Base-by-base conservation (phyloP, 2,888 invertebrate species). In the Dasypolia templi region DNA sequence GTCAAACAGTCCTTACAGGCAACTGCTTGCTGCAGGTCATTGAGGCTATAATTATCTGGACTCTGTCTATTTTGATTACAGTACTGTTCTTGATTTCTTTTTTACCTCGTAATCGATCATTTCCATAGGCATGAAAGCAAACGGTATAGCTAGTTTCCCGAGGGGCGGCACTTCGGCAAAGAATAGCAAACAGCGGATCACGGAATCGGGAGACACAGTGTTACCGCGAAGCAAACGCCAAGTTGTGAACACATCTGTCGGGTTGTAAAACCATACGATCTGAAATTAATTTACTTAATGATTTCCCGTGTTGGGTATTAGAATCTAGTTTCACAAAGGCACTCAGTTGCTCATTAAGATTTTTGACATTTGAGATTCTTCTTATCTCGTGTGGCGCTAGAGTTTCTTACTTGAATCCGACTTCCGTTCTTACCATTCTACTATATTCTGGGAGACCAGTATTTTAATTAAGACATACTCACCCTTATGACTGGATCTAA, bases 401-500 rank as follows among this genome's bases (percentile, higher is more conserved):
- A 26, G 11, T 11, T 46, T 32, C 6, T 56, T 17, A n/a, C 26
- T 71, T 39, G 17, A 17, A 39, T 62, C 22, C 7, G 46, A 39
- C 12, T 44, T 53, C 22, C 1, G 42, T 51, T n/a, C 22, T 42
- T 49, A 6, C 14, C 7, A 17, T 35, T 19, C 19, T 14, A 49
- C 44, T 39, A 39, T 0, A 17, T 26, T 46, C 1, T n/a, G 26
- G 9, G 1, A 32, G 4, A 62, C 7, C n/a, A 26, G 26, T 29
- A 56, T 63, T 22, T 35, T 5, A 35, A 59, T 39, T 7, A 35
- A 22, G 2, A 46, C 22, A 4, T 35, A 49, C 92, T 89, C 86
- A 96, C 96, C 88, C 96, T 90, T 83, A 96, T 94, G 44, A 96
- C 95, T 4, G 95, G 94, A 90, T 96, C 95, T 79, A 96, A 90